Percentiles rank a stretch among this genome's conserved stretches.
phyloP scores from a whole-genome alignment of 2,888 invertebrate genomes.

The Cerastis leucographa region DNA sequence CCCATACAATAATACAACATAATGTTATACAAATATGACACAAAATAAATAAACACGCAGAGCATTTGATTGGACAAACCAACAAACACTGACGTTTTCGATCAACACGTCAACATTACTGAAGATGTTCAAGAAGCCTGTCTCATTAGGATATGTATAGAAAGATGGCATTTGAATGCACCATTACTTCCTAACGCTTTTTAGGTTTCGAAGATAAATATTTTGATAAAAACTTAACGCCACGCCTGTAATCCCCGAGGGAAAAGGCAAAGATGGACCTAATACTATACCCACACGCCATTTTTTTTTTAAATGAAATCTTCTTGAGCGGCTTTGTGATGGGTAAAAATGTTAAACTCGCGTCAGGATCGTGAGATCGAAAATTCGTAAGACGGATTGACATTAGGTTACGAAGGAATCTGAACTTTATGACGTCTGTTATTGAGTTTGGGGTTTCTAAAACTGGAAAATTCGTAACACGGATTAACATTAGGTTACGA shows the following conservation, averaged over 20 bases:
- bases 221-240: not conserved
- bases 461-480: no score
- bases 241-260: not conserved
- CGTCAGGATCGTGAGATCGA: no score
- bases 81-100: slow-evolving; percentile 36
- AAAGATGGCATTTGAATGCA: slow-evolving; percentile 28
- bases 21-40: slow-evolving; percentile 45
- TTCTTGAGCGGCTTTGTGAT: no score
- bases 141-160: slow-evolving; percentile 33
- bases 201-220: slow-evolving; percentile 16
- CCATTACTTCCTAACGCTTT: slow-evolving; percentile 20
- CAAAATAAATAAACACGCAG: slow-evolving; percentile 43
- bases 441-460: no score
- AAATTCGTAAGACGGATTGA: no score
- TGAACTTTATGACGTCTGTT: no score
- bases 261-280: not conserved
- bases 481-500: no score
- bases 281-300: not conserved
- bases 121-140: slow-evolving; percentile 35
- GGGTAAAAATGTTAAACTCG: no score
- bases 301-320: no score
- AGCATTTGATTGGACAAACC: slow-evolving; percentile 54
- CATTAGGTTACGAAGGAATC: no score
- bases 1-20: slow-evolving; percentile 29
- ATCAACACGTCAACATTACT: slow-evolving; percentile 43